Evolutionary conservation across 1,140 invertebrate species (phyloP).

Genomic region (Drosophila mojavensis): DNA sequence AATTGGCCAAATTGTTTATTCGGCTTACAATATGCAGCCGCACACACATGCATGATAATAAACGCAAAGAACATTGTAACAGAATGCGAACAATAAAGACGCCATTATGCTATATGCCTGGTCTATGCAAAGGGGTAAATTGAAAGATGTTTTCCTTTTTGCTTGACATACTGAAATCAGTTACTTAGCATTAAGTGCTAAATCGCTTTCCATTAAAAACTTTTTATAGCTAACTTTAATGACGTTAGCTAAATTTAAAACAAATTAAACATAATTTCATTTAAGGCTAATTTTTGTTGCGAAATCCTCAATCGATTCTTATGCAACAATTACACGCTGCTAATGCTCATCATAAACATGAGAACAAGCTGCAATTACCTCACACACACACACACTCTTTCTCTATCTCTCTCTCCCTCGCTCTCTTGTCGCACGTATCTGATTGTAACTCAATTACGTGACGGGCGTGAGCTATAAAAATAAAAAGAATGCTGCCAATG

Average conservation of each 20-base stretch:
- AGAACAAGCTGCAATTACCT: neutral
- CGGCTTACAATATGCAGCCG: neutral
- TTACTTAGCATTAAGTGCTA: too few species aligned
- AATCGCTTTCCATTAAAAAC: too few species aligned
- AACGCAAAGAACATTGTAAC: neutral
- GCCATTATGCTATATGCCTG: neutral
- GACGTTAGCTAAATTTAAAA: too few species aligned
- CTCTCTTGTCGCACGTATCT: neutral
- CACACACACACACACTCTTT: neutral
- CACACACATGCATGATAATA: constrained; percentile 5
- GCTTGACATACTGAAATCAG: too few species aligned
- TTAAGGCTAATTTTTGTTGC: neutral
- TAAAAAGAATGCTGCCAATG: constrained; percentile 26
- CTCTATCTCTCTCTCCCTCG: neutral
- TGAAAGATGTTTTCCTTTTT: too few species aligned
- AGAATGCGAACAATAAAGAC: neutral
- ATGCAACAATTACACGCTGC: neutral
- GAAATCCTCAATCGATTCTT: neutral
- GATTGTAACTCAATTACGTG: constrained; percentile 41
- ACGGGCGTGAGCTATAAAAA: constrained; percentile 8
- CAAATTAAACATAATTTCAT: too few species aligned
- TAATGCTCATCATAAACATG: neutral
- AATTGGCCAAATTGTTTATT: constrained; percentile 40
- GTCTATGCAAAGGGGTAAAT: neutral
- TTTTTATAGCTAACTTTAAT: too few species aligned